Conservation (phyloP, 2,797 vertebrate genomes). For the Danionella dracula region DNA sequence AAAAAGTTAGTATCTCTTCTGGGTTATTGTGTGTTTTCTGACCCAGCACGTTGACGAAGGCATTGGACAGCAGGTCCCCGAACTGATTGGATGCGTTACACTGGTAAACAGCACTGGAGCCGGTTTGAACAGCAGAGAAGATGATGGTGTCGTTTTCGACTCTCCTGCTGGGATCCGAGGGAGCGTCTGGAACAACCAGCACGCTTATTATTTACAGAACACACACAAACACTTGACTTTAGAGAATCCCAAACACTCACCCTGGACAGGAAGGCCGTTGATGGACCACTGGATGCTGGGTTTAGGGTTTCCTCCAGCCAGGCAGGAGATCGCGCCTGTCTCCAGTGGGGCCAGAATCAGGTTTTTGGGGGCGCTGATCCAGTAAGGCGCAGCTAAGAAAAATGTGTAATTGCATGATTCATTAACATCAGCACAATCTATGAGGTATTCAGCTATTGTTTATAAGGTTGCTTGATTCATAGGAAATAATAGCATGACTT, state of each 20-base stretch:
- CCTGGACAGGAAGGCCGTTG: slow-evolving; percentile 87
- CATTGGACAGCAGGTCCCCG: slow-evolving; percentile 89
- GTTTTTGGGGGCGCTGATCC: slow-evolving; percentile 86
- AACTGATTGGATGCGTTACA: slow-evolving; percentile 92
- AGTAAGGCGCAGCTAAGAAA: slow-evolving; percentile 90
- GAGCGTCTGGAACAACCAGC: slow-evolving; percentile 71
- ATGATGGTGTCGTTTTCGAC: slow-evolving; percentile 90
- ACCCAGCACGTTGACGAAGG: slow-evolving; percentile 94
- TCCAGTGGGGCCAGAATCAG: slow-evolving; percentile 89
- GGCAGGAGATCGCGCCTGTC: slow-evolving; percentile 80
- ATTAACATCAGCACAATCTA: no score
- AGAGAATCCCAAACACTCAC: slow-evolving; percentile 58
- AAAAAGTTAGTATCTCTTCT: no score
- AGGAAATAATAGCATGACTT: no score
- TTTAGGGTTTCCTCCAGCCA: slow-evolving; percentile 88
- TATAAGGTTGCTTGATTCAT: background rate
- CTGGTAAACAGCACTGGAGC: slow-evolving; percentile 91
- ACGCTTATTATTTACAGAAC: no score
- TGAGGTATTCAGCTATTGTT: no score
- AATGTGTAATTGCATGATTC: no score
- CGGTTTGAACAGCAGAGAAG: slow-evolving; percentile 82
- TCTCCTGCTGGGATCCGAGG: slow-evolving; percentile 81
- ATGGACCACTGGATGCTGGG: slow-evolving; percentile 84
- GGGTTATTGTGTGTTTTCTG: slow-evolving; percentile 49
- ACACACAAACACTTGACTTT: background rate